Base-by-base conservation (phyloP, 2,888 invertebrate genomes). In the Ceramica pisi region DNA sequence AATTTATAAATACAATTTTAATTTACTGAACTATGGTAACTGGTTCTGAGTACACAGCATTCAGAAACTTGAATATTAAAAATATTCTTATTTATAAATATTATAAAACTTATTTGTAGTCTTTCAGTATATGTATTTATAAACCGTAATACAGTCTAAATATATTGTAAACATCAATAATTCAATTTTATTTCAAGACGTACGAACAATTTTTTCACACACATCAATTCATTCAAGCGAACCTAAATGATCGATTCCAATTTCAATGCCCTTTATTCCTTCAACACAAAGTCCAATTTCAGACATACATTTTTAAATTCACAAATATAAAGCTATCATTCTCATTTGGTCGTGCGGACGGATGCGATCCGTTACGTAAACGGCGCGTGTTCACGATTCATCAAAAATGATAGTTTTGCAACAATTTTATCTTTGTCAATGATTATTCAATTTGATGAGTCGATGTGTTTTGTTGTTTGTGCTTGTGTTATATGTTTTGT, bases 331-430 rank as follows among this genome's bases (percentile, higher is more conserved):
- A 81, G 84, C 87, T 89, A 90, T 89, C 89, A 87, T 87, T 89
- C 87, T 85, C 87, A 80, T 71, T 81, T 86, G 81, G 78, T 89
- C 87, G 84, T 86, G 82, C 86, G 87, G 88, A 88, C 92, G 91
- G 92, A 93, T 92, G 86, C 85, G 90, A 92, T 92, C 90, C 84
- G 86, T 89, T 87, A 86, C 81, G 86, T 78, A 53, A 68, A 62
- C 72, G 88, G 56, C 94, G 91, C 94, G 95, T 94, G 95, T 81
- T 75, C 75, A 80, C 88, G 88, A 95, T 95, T 91, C 89, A 94
- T 95, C 95, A 95, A 90, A 74, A 70, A 74, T 65, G 74, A 79
- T 75, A 78, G 78, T 84, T 82, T 71, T 67, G 62, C 57, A 69
- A 78, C 72, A 85, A 82, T 82, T 83, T 77, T 74, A 78, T 81